Evolutionary conservation across 2,888 invertebrate species (phyloP).

Genomic region (Sceliomorpha sp.): DNA sequence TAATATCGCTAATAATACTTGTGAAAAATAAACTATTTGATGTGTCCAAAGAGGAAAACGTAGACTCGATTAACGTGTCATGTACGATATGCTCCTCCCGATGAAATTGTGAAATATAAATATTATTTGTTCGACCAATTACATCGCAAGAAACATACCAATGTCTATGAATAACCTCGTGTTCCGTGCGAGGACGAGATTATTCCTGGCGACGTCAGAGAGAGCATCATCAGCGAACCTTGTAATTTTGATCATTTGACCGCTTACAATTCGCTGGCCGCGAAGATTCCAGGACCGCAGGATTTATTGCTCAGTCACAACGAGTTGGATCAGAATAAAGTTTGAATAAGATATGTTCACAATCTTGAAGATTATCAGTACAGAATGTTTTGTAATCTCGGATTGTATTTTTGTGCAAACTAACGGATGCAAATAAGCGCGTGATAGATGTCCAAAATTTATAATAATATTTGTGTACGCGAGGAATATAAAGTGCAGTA

Average conservation of each 20-base stretch:
- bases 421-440: background rate
- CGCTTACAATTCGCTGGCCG: conserved; percentile 73
- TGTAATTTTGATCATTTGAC: conserved; percentile 80
- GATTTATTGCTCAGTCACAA: conserved; percentile 72
- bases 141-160: conserved; percentile 60
- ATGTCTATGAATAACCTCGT: conserved; percentile 62
- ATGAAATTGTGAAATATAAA: conserved; percentile 22
- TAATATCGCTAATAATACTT: no score
- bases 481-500: no score
- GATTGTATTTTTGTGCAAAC: conserved; percentile 16
- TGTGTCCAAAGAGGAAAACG: no score
- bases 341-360: conserved; percentile 56
- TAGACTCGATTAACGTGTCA: no score
- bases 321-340: conserved; percentile 56
- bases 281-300: conserved; percentile 71
- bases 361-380: conserved; percentile 48
- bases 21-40: no score
- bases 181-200: conserved; percentile 46
- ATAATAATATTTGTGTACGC: no score
- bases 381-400: conserved; percentile 43
- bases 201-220: conserved; percentile 65
- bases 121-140: conserved; percentile 70
- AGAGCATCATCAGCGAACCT: conserved; percentile 78
- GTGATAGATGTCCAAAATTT: background rate
- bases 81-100: no score